A percentile compares a stretch with the other conserved stretches of the same genome.
Evolutionary conservation across 1,140 invertebrate species (phyloP).

Genomic region (Cecropterus lyciades): DNA sequence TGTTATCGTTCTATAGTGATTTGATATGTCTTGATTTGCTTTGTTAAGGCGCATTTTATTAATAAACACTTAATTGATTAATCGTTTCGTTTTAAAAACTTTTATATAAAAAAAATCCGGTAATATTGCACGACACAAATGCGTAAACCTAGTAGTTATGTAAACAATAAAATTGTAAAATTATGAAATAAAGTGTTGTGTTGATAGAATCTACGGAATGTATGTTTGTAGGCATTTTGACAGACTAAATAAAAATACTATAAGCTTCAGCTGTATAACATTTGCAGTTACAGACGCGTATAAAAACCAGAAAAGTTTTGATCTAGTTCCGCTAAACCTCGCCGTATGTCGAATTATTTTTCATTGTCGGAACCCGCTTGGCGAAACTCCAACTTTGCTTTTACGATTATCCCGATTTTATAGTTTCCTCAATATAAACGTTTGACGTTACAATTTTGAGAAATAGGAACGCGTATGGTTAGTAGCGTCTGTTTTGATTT

Average conservation of each 20-base stretch:
- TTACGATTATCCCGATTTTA: conserved; percentile 77
- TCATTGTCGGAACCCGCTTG: conserved; percentile 68
- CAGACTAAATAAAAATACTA: not conserved
- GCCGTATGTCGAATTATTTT: conserved; percentile 74
- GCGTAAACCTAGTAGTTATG: too few species aligned
- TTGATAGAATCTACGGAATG: too few species aligned
- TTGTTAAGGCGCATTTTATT: too few species aligned
- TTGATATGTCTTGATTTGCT: too few species aligned
- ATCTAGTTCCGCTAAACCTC: conserved; percentile 60
- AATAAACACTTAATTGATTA: too few species aligned
- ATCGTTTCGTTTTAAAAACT: too few species aligned
- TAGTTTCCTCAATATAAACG: conserved; percentile 75
- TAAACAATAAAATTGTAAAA: too few species aligned
- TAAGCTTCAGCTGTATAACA: not conserved
- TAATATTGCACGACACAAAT: too few species aligned
- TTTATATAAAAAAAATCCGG: too few species aligned
- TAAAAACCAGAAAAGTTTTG: conserved; percentile 44
- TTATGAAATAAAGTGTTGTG: not conserved
- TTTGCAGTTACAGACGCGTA: not conserved
- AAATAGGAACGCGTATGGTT: conserved; percentile 45
- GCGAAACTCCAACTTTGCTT: conserved; percentile 69
- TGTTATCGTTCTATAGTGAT: too few species aligned
- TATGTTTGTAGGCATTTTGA: too few species aligned
- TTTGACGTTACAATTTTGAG: conserved; percentile 53
- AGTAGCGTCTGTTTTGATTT: conserved; percentile 37